Conservation (phyloP, 2,797 vertebrate genomes). For the Harpagifer antarcticus region DNA sequence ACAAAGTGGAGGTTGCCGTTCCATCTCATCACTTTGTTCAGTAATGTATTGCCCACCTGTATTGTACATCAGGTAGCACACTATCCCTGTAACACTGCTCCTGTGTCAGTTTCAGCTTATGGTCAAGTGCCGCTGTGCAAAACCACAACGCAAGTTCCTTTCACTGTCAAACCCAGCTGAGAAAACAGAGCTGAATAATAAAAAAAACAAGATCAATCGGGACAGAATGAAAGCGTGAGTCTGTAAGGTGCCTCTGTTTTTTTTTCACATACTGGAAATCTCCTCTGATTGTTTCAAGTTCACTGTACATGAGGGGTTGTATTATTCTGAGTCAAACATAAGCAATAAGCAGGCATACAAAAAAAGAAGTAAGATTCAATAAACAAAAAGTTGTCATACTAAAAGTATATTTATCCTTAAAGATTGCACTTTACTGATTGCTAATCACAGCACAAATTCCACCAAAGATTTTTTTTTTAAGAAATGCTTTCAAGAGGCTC, state of each 20-base stretch:
- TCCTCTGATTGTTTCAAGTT: conserved; percentile 81
- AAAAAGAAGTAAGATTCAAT: conserved; percentile 66
- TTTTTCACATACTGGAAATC: conserved; percentile 71
- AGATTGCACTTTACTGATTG: conserved; percentile 89
- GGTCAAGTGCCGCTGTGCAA: conserved; percentile 69
- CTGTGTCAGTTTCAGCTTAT: conserved; percentile 54
- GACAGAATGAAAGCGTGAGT: conserved; percentile 66
- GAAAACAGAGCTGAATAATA: conserved; percentile 47
- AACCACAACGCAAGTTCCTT: conserved; percentile 60
- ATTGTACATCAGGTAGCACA: conserved; percentile 54
- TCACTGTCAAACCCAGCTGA: conserved; percentile 42
- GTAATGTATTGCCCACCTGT: conserved; percentile 77
- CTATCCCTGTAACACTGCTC: conserved; percentile 64
- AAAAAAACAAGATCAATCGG: conserved; percentile 19
- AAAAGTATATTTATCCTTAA: conserved; percentile 81
- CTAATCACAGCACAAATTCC: conserved; percentile 86
- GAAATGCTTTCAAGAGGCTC: conserved; percentile 74
- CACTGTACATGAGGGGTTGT: conserved; percentile 76
- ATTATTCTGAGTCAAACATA: conserved; percentile 65
- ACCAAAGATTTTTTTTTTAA: conserved; percentile 70
- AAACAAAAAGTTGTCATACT: conserved; percentile 73
- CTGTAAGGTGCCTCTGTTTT: conserved; percentile 77
- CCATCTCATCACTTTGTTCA: conserved; percentile 53
- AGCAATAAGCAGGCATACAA: conserved; percentile 74
- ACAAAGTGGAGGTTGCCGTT: conserved; percentile 42